Conservation (phyloP, 2,888 invertebrate species). For the Dolichomitus sp. region DNA sequence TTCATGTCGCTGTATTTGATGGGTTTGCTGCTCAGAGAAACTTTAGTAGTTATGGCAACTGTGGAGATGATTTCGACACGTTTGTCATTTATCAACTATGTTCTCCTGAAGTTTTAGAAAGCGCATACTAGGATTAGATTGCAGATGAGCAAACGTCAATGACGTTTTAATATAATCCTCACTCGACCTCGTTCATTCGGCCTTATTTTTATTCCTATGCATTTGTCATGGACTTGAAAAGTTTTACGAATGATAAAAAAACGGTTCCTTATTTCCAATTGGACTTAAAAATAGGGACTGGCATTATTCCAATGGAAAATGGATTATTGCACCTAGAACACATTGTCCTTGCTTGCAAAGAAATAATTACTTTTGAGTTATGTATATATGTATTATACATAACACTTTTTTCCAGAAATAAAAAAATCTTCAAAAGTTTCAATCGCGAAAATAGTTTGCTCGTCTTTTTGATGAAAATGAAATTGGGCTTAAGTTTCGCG, state of each 20-base stretch:
- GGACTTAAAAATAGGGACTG: too few species aligned
- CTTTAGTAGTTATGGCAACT: neutral
- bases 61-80: neutral
- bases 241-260: neutral
- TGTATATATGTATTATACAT: too few species aligned
- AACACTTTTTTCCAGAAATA: neutral
- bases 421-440: constrained; percentile 42
- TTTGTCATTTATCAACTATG: neutral
- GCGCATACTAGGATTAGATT: neutral
- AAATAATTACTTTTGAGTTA: too few species aligned
- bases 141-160: neutral
- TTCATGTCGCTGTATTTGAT: neutral
- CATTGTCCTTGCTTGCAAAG: too few species aligned
- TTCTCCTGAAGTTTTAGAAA: neutral
- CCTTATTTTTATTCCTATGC: neutral
- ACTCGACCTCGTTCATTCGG: neutral
- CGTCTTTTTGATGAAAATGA: constrained; percentile 63
- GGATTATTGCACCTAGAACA: too few species aligned
- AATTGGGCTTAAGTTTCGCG: constrained; percentile 54
- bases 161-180: neutral
- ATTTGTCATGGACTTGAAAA: neutral
- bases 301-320: too few species aligned
- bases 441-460: constrained; percentile 49
- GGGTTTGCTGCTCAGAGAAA: neutral
- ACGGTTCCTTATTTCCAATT: neutral